phyloP scores from a whole-genome alignment of 2,888 invertebrate genomes.

The Brenthis ino region DNA sequence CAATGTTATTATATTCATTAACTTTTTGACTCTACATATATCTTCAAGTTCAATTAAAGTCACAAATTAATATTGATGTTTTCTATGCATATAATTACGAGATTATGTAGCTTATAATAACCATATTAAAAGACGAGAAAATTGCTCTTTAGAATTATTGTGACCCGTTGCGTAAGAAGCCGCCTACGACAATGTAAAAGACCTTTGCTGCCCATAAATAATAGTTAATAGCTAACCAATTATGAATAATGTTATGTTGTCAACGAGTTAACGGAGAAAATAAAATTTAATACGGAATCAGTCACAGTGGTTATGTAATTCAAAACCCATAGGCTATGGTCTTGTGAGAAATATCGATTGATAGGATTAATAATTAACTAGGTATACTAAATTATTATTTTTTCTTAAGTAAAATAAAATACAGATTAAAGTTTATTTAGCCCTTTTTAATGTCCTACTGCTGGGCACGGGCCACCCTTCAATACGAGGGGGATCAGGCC shows the following conservation, averaged over 20 bases:
- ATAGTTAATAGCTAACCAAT: slow-evolving; percentile 42
- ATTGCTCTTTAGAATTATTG: slow-evolving; percentile 52
- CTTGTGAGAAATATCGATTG: slow-evolving; percentile 34
- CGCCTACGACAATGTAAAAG: slow-evolving; percentile 51
- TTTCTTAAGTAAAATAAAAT: neutral
- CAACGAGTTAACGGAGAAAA: slow-evolving; percentile 40
- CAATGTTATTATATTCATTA: slow-evolving; percentile 10
- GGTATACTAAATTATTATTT: neutral
- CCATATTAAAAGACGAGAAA: slow-evolving; percentile 16
- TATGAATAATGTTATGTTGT: slow-evolving; percentile 41
- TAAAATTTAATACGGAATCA: slow-evolving; percentile 40
- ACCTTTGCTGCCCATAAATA: slow-evolving; percentile 49
- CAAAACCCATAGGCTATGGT: slow-evolving; percentile 28
- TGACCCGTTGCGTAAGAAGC: slow-evolving; percentile 52
- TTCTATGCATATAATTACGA: slow-evolving; percentile 23
- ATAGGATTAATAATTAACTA: slow-evolving; percentile 17
- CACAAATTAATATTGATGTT: slow-evolving; percentile 14
- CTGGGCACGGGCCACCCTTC: too few species aligned
- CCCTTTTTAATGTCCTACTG: too few species aligned
- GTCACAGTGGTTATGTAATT: slow-evolving; percentile 33
- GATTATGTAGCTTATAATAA: slow-evolving; percentile 6
- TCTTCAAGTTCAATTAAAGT: slow-evolving; percentile 13
- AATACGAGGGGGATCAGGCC: too few species aligned
- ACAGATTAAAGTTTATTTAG: neutral
- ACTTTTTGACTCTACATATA: slow-evolving; percentile 7